Percentiles rank a stretch among this genome's conserved stretches.
Conservation (phyloP, 2,888 invertebrate species). For the Aspidapion aeneum region DNA sequence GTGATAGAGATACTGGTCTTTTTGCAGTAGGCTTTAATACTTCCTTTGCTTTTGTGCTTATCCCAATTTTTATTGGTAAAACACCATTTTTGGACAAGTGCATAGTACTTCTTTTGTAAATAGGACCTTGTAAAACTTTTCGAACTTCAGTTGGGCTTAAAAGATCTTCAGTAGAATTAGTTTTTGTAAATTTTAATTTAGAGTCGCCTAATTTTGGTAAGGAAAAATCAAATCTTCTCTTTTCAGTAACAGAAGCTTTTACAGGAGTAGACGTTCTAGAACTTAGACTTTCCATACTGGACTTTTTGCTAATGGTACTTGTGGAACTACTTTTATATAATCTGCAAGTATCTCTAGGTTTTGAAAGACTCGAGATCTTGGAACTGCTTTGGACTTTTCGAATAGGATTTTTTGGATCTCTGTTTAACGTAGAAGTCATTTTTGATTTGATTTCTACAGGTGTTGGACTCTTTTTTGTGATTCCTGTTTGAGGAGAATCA, state of each 20-base stretch:
- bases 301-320: conserved; percentile 18
- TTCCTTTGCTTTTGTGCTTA: conserved; percentile 38
- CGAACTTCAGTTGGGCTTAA: conserved; percentile 58
- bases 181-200: conserved; percentile 40
- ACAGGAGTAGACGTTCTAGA: conserved; percentile 21
- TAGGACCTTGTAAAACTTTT: conserved; percentile 38
- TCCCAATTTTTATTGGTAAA: conserved; percentile 47
- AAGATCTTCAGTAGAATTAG: conserved; percentile 50
- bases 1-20: conserved; percentile 25
- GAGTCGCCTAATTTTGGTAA: conserved; percentile 35
- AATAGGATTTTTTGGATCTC: conserved; percentile 44
- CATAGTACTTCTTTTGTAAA: conserved; percentile 46
- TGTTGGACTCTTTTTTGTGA: conserved; percentile 39
- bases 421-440: conserved; percentile 43
- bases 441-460: conserved; percentile 43
- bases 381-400: conserved; percentile 46
- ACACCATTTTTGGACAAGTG: conserved; percentile 39
- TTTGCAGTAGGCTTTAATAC: conserved; percentile 30
- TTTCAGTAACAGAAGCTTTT: conserved; percentile 55
- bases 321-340: conserved; percentile 21
- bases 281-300: conserved; percentile 15
- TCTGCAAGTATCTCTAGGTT: not conserved
- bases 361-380: conserved; percentile 10
- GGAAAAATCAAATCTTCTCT: conserved; percentile 49
- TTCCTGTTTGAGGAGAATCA: conserved; percentile 36